Conservation (phyloP, 2,113 vertebrate genomes). For the Cavia aperea region DNA sequence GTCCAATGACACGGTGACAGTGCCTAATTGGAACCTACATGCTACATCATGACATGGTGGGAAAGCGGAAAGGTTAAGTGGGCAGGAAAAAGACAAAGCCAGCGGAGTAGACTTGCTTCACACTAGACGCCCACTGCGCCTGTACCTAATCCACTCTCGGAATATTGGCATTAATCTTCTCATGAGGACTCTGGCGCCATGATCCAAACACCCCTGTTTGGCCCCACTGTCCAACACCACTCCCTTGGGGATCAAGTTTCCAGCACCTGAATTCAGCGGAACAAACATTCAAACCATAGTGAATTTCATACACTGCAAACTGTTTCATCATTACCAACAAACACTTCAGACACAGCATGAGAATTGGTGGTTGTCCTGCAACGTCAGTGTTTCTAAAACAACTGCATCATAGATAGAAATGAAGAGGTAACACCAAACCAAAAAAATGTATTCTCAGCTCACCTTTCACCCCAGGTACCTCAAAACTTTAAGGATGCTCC, state of each 20-base stretch:
- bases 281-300: neutral
- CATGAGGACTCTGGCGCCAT: neutral
- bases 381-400: neutral
- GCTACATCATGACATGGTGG: rapidly evolving
- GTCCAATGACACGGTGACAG: too few relatives aligned
- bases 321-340: neutral
- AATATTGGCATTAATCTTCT: too few relatives aligned
- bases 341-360: rapidly evolving
- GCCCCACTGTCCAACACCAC: neutral
- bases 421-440: neutral
- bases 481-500: neutral
- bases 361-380: neutral
- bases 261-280: neutral
- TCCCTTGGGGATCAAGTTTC: neutral
- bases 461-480: neutral
- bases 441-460: neutral
- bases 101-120: neutral
- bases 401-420: neutral
- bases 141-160: neutral
- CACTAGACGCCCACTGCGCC: too few relatives aligned
- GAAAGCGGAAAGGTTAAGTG: neutral
- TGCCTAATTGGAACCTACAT: neutral
- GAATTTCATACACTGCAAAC: neutral
- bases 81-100: neutral
- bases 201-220: neutral